Base-by-base conservation (phyloP, 1,140 invertebrate genomes). In the Stenopsyche tienmushanensis region DNA sequence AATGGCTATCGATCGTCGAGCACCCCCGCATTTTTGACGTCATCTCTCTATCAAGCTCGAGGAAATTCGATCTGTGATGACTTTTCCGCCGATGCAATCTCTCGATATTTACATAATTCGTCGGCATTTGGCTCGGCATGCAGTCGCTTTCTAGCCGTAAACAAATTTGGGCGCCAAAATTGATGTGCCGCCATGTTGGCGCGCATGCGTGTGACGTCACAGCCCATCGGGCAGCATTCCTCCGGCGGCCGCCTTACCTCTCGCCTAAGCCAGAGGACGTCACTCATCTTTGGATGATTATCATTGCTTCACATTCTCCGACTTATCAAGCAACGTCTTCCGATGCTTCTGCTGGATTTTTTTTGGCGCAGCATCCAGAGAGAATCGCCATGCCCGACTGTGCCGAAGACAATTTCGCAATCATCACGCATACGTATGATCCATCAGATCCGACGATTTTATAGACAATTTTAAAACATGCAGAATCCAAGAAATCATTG, bases 171-270 rank as follows among this genome's bases (percentile, higher is more conserved):
- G 39, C 29, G 55, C 55, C 55, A 44, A 58, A 58, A 18, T 21
- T 23, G n/a, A 26, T 25, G 39, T 34, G 39, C 55, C 24, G 55
- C 55, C 55, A 58, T 58, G 55, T 58, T 58, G 55, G 3, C 44
- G 44, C 5, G 7, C 44, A 18, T 58, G 55, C 13, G 9, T 41
- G 55, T 58, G 55, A 58, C 55, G 55, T 58, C 55, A 58, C 55
- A 45, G 18, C 55, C 39, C 25, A 26, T 26, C 41, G 39, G 29
- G 29, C 55, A 18, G 55, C 55, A 58, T 58, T 58, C 55, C 55
- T 58, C 44, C 3, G 55, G 55, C 52, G 52, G 29, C n/a, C n/a
- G n/a, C n/a, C n/a, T n/a, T n/a, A 23, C 49, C 49, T 13, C 49
- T 23, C 20, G 49, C 23, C 9, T 7, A 49, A 8, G 45, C 15